Conservation (phyloP, 2,113 vertebrate genomes). For the Aplodontia rufa region DNA sequence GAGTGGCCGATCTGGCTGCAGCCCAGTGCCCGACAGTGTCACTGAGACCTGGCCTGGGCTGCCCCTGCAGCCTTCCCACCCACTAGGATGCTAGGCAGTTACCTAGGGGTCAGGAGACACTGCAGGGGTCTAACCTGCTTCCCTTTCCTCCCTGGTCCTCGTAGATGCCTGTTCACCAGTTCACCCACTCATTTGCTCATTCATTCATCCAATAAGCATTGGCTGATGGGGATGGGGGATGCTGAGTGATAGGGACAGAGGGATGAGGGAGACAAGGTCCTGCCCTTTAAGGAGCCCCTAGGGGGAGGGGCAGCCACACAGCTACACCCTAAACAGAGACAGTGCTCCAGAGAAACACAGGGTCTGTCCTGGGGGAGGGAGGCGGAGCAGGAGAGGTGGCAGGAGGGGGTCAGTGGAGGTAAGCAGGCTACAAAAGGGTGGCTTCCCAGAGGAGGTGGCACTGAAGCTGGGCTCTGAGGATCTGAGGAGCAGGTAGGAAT, state of each 20-base stretch:
- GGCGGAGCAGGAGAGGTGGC: too few species aligned
- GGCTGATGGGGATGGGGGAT: not conserved
- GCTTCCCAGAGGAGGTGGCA: not conserved
- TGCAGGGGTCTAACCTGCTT: not conserved
- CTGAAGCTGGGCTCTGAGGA: not conserved
- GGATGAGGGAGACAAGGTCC: not conserved
- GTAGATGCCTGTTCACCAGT: too few species aligned
- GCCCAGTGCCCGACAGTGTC: not conserved
- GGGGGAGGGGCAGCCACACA: not conserved
- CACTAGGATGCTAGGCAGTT: not conserved
- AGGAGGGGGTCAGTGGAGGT: not conserved
- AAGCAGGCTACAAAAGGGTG: not conserved
- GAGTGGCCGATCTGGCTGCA: slow-evolving; percentile 73
- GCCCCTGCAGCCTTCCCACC: slow-evolving; percentile 10
- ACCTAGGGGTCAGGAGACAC: not conserved
- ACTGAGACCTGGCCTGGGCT: slow-evolving; percentile 64
- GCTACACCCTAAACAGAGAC: not conserved
- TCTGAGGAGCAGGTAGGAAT: not conserved
- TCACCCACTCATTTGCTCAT: not conserved
- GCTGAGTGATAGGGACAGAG: not conserved
- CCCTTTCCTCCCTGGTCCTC: not conserved
- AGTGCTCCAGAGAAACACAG: not conserved
- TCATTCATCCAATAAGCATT: not conserved
- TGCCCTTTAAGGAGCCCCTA: not conserved
- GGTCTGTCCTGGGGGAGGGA: not conserved